Evolutionary conservation across 1,140 invertebrate genomes (phyloP), one percentile per base, ranked within the genome.

Genomic region (Halesus radiatus): DNA sequence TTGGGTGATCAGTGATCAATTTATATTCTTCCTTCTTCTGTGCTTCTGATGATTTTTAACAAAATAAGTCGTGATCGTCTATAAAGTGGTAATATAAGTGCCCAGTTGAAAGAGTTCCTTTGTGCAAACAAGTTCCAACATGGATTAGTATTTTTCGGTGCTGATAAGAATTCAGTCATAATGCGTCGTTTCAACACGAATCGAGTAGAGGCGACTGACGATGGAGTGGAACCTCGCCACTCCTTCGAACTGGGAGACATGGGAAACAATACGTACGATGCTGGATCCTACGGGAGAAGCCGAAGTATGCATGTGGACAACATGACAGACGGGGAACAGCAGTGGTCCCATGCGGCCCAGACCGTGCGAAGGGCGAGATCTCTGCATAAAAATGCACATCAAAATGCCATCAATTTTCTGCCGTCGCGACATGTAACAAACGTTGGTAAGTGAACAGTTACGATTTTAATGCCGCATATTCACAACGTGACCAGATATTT

Each of bases 381-480:
- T 16, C 54, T 83, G 5, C 82, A 83, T 56, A 26, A 80, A 54
- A 83, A 81, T 80, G 80, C 77, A 15, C 32, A 74, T 20, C 75
- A 78, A 73, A 75, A 80, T 66, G 76, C 77, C 16, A 52, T 80
- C 10, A 80, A 76, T 26, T 79, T 77, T 56, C 50, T 83, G 16
- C 82, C 82, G n/a, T 83, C 82, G 3, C 70, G 82, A 22, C 79
- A 75, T 56, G 76, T 79, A 60, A 70, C 60, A n/a, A 73, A 81
- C 23, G 54, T 66, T 20, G 60, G 75, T 76, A n/a, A 66, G 60
- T 64, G 13, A 13, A 20, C n/a, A 50, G n/a, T 60, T 6, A 6
- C 23, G 7, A 60, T 6, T 29, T n/a, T n/a, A n/a, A n/a, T n/a
- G n/a, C n/a, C n/a, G n/a, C n/a, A n/a, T n/a, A n/a, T n/a, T n/a